phyloP scores from a whole-genome alignment of 2,797 vertebrate genomes.

The Phataginus tricuspis region DNA sequence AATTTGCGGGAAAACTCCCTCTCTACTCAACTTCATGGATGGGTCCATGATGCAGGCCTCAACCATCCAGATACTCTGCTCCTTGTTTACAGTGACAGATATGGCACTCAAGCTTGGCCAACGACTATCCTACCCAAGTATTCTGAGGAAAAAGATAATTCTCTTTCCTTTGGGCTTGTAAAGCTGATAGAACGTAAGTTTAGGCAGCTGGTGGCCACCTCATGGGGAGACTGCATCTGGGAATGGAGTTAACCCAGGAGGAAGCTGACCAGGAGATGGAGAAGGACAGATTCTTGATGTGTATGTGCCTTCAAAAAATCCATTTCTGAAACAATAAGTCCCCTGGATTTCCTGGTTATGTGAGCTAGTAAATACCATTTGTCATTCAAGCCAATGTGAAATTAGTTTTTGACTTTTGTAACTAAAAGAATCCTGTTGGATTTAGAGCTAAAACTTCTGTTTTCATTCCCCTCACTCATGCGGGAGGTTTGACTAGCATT shows the following conservation, averaged over 20 bases:
- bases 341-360: not conserved
- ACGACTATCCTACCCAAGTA: not conserved
- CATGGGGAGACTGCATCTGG: not conserved
- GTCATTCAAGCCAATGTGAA: not conserved
- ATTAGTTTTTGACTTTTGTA: not conserved
- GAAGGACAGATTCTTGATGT: not conserved
- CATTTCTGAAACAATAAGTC: not conserved
- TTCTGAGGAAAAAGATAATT: not conserved
- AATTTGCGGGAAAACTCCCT: not conserved
- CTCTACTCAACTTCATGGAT: not conserved
- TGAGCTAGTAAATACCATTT: not conserved
- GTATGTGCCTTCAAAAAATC: not conserved
- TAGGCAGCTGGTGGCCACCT: not conserved
- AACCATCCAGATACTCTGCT: not conserved
- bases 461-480: not conserved
- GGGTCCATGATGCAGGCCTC: not conserved
- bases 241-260: not conserved
- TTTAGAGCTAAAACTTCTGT: not conserved
- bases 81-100: not conserved
- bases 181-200: not conserved
- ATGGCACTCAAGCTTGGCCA: not conserved
- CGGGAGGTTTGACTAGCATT: not conserved
- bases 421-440: not conserved
- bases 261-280: not conserved
- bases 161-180: not conserved